Conservation (phyloP, 2,888 invertebrate genomes). For the Strigamia crassipes region DNA sequence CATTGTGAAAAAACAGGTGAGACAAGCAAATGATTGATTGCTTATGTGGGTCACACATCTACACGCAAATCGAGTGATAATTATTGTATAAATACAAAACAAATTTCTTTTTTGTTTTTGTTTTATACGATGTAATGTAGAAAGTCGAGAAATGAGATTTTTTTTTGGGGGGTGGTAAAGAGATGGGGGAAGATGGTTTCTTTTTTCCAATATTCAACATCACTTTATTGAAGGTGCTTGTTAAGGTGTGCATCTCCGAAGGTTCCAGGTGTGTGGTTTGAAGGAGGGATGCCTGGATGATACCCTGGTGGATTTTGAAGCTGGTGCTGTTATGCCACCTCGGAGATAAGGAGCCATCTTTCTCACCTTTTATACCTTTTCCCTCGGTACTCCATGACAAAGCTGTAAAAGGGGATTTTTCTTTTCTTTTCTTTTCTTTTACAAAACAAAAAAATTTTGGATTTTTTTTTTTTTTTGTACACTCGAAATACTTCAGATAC, state of each 20-base stretch:
- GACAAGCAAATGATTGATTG: constrained; percentile 28
- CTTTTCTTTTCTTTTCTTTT: constrained; percentile 22
- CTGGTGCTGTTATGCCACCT: constrained; percentile 40
- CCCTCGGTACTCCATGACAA: constrained; percentile 34
- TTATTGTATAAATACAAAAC: constrained; percentile 8
- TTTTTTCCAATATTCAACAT: background rate
- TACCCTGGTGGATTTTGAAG: constrained; percentile 36
- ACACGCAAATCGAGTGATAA: background rate
- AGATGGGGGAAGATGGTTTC: background rate
- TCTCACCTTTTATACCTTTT: constrained; percentile 38
- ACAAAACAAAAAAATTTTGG: background rate
- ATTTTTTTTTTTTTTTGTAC: background rate
- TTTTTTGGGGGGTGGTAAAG: too few relatives aligned
- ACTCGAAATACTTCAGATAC: background rate
- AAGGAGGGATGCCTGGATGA: constrained; percentile 29
- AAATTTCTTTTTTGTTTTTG: too few relatives aligned
- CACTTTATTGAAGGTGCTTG: constrained; percentile 26
- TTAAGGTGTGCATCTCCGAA: constrained; percentile 23
- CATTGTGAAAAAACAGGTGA: constrained; percentile 35
- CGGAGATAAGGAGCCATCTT: constrained; percentile 40
- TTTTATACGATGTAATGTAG: too few relatives aligned
- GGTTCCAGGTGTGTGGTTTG: constrained; percentile 28
- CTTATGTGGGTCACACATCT: constrained; percentile 28
- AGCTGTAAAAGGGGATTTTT: constrained; percentile 36
- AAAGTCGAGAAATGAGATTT: too few relatives aligned